phyloP scores from a whole-genome alignment of 2,888 invertebrate genomes.

The Cryptus armator region DNA sequence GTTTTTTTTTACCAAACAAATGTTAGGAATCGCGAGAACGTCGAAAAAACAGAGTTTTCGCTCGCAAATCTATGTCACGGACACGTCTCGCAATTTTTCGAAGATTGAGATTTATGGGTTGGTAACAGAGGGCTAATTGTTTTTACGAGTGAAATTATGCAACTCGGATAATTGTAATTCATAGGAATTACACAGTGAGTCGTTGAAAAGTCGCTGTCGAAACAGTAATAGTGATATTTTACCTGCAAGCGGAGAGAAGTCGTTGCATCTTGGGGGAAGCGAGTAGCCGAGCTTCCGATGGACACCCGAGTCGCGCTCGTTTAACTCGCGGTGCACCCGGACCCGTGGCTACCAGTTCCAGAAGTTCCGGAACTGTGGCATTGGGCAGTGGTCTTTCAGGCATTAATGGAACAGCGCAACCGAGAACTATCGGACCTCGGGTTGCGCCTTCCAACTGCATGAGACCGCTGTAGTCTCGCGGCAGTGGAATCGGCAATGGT shows the following conservation, averaged over 20 bases:
- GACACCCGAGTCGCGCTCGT: constrained; percentile 81
- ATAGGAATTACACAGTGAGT: constrained; percentile 48
- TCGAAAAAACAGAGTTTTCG: not conserved
- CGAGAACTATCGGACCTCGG: constrained; percentile 85
- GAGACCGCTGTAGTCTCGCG: constrained; percentile 85
- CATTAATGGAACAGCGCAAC: constrained; percentile 84
- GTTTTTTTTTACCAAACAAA: not conserved
- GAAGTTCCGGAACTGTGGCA: constrained; percentile 80
- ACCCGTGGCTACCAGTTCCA: constrained; percentile 83
- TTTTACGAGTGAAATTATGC: constrained; percentile 33
- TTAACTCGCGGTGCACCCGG: constrained; percentile 82
- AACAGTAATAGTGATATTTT: constrained; percentile 65
- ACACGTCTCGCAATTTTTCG: constrained; percentile 50
- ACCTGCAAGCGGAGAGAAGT: constrained; percentile 85
- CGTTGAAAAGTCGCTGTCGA: constrained; percentile 42
- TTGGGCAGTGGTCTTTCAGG: constrained; percentile 81
- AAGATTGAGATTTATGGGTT: constrained; percentile 29
- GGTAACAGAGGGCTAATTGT: constrained; percentile 45
- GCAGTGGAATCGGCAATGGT: constrained; percentile 82
- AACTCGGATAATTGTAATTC: constrained; percentile 39
- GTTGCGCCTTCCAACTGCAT: constrained; percentile 83
- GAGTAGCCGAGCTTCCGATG: constrained; percentile 84
- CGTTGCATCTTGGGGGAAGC: constrained; percentile 85
- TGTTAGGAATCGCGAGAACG: no score
- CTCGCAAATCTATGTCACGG: constrained; percentile 54